Conservation (phyloP, 1,140 invertebrate genomes). For the Battus philenor region DNA sequence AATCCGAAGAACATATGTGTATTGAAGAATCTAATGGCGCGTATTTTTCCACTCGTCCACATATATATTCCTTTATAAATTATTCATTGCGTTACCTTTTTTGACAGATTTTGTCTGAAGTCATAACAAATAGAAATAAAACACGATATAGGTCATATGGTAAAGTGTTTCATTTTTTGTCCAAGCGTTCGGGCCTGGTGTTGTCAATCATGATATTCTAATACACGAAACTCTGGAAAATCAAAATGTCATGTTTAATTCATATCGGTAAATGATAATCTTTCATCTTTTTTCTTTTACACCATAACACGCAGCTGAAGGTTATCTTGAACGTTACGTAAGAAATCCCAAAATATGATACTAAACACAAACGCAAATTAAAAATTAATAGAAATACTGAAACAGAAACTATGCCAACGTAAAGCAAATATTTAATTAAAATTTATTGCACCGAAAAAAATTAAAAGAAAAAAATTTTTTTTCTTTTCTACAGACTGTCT, state of each 20-base stretch:
- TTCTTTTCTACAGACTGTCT: no score
- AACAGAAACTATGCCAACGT: no score
- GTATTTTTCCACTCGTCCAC: constrained; percentile 1
- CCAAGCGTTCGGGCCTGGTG: background rate
- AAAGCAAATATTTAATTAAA: no score
- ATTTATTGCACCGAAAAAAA: no score
- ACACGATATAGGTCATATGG: constrained; percentile 6
- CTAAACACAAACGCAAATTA: no score
- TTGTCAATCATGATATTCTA: background rate
- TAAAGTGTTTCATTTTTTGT: constrained; percentile 3
- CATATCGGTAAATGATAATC: constrained; percentile 3
- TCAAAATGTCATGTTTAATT: constrained; percentile 10
- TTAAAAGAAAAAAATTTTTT: no score
- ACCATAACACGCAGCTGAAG: constrained; percentile 3
- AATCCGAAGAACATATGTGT: background rate
- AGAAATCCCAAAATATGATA: no score
- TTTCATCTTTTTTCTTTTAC: background rate
- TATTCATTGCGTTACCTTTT: constrained; percentile 2
- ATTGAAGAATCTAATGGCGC: background rate
- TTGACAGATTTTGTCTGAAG: constrained; percentile 2
- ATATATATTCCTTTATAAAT: background rate
- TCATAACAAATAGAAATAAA: constrained; percentile 2
- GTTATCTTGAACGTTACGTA: no score
- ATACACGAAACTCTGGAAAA: background rate
- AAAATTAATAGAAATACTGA: no score